Evolutionary conservation across 2,888 invertebrate genomes (phyloP).

Genomic region (Bellardia pandia): DNA sequence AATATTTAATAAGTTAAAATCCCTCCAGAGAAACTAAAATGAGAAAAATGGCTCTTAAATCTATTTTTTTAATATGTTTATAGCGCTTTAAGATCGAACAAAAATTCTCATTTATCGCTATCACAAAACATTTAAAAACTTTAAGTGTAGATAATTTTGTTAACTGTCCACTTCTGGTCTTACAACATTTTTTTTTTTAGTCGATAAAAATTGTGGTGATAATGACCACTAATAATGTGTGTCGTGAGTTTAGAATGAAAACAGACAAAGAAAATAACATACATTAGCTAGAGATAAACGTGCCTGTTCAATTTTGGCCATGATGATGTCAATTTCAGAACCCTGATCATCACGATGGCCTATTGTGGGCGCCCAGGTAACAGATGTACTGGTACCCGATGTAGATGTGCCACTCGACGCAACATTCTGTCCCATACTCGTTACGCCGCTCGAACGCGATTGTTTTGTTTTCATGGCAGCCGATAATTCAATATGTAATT

Average conservation of each 20-base stretch:
- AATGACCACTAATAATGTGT: slow-evolving; percentile 49
- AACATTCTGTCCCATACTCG: slow-evolving; percentile 79
- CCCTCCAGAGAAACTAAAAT: no score
- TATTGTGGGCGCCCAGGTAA: slow-evolving; percentile 84
- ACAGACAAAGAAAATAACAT: slow-evolving; percentile 78
- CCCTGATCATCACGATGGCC: slow-evolving; percentile 85
- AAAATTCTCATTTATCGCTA: no score
- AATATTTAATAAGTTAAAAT: no score
- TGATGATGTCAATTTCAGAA: slow-evolving; percentile 95
- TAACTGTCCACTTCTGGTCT: background rate
- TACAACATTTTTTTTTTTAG: background rate
- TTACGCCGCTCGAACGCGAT: slow-evolving; percentile 80
- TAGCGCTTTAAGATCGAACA: no score
- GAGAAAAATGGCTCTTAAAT: no score
- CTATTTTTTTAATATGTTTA: no score
- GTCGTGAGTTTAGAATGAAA: slow-evolving; percentile 31
- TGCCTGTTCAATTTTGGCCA: slow-evolving; percentile 96
- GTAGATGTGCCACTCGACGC: slow-evolving; percentile 79
- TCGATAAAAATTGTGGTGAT: background rate
- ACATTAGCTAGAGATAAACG: slow-evolving; percentile 80
- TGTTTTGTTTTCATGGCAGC: slow-evolving; percentile 87
- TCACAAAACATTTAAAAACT: no score
- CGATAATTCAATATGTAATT: slow-evolving; percentile 94
- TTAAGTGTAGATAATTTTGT: no score
- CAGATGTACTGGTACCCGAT: slow-evolving; percentile 81